Percentiles rank a stretch among this genome's conserved stretches.
These are phyloP conservation scores for Scaptomyza graminum DNA, from an alignment of 1,140 invertebrate species.

Conservation along the genomic window DNA sequence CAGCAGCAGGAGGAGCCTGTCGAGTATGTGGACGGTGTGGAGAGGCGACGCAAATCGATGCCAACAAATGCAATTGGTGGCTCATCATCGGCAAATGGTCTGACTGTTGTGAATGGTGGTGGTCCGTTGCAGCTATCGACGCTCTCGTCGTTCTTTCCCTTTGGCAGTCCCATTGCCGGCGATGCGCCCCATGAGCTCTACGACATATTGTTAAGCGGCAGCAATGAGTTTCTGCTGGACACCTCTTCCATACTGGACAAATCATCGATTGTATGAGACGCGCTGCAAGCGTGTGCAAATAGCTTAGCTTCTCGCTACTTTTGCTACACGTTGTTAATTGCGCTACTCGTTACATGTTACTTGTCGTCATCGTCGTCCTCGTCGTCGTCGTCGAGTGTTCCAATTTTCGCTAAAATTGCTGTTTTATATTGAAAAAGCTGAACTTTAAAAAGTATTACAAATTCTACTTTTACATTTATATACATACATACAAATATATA, in stretches of 20 bases:
- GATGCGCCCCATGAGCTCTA: slow-evolving; percentile 78
- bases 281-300: slow-evolving; percentile 7
- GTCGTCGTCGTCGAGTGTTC: slow-evolving; percentile 16
- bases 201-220: slow-evolving; percentile 75
- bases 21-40: slow-evolving; percentile 77
- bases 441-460: slow-evolving; percentile 76
- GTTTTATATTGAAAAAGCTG: slow-evolving; percentile 62
- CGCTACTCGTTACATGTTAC: slow-evolving; percentile 6
- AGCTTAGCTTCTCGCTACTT: slow-evolving; percentile 2
- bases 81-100: slow-evolving; percentile 46
- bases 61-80: neutral
- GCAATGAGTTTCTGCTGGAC: slow-evolving; percentile 71
- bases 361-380: neutral
- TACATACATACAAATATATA: slow-evolving; percentile 13
- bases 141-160: slow-evolving; percentile 85
- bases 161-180: slow-evolving; percentile 77
- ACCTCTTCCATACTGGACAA: slow-evolving; percentile 80
- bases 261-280: slow-evolving; percentile 73
- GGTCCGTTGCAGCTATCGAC: slow-evolving; percentile 53
- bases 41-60: slow-evolving; percentile 60
- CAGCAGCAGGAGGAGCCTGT: slow-evolving; percentile 21
- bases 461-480: slow-evolving; percentile 39
- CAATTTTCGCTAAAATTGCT: slow-evolving; percentile 16
- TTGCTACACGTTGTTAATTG: slow-evolving; percentile 1
- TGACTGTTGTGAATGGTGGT: slow-evolving; percentile 40